These are phyloP conservation scores for Equus quagga DNA, from an alignment of 2,113 vertebrate genomes.

Conservation along the genomic window DNA sequence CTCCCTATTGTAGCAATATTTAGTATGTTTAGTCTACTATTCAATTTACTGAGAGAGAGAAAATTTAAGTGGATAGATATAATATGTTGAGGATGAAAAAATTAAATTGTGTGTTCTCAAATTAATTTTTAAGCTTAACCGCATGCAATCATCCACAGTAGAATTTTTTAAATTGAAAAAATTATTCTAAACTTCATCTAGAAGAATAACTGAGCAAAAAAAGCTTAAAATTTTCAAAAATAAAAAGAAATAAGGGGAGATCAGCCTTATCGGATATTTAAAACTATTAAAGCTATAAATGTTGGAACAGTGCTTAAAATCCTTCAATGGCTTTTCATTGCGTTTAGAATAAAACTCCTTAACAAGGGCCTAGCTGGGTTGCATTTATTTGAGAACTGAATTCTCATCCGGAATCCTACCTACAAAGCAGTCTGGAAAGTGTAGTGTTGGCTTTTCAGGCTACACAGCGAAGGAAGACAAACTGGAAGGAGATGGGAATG, in stretches of 20 bases:
- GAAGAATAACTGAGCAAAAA: background rate
- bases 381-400: background rate
- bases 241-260: background rate
- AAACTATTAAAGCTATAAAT: background rate
- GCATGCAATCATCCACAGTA: background rate
- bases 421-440: background rate
- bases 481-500: background rate
- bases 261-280: background rate
- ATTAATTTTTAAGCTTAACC: conserved; percentile 5
- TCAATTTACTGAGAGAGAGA: background rate
- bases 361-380: background rate
- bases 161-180: background rate
- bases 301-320: background rate
- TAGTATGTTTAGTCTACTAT: background rate
- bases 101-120: background rate
- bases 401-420: background rate
- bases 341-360: background rate
- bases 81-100: background rate
- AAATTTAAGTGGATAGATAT: background rate
- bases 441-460: background rate
- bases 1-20: background rate
- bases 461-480: background rate
- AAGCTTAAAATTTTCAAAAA: background rate
- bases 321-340: background rate
- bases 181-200: background rate